Percentiles rank a stretch among this genome's conserved stretches.
Conservation (phyloP, 64 coral and sea anemone genomes). For the Pocillopora verrucosa region DNA sequence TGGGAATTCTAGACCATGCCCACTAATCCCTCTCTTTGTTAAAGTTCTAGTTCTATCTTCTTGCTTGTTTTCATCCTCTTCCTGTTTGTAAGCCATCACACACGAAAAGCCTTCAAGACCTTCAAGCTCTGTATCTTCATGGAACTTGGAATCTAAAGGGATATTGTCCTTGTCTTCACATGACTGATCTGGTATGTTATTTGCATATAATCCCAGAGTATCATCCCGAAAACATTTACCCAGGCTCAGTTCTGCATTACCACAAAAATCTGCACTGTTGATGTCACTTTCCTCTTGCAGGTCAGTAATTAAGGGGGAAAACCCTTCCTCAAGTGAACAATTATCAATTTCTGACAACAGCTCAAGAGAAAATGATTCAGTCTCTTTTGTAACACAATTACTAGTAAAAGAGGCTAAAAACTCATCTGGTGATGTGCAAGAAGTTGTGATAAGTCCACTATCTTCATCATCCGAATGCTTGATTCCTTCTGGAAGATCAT, state of each 20-base stretch:
- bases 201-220: not conserved
- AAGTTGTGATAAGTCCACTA: not conserved
- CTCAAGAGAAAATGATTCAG: not conserved
- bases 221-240: not conserved
- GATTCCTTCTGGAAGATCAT: too few relatives aligned
- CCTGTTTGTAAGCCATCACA: not conserved
- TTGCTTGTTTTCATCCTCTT: not conserved
- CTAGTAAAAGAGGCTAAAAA: slow-evolving; percentile 4
- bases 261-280: not conserved
- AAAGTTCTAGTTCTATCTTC: not conserved
- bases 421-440: not conserved
- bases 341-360: not conserved
- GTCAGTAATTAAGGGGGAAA: not conserved
- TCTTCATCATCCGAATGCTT: too few relatives aligned
- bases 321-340: not conserved
- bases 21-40: not conserved
- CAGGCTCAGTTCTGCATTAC: slow-evolving; percentile 13
- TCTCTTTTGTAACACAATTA: too few relatives aligned
- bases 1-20: not conserved
- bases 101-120: not conserved
- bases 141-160: too few relatives aligned
- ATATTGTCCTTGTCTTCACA: not conserved
- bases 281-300: not conserved
- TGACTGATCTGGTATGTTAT: not conserved
- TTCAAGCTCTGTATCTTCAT: not conserved